These are phyloP conservation scores for Luehdorfia chinensis DNA, from an alignment of 1,140 invertebrate species.

Conservation along the genomic window DNA sequence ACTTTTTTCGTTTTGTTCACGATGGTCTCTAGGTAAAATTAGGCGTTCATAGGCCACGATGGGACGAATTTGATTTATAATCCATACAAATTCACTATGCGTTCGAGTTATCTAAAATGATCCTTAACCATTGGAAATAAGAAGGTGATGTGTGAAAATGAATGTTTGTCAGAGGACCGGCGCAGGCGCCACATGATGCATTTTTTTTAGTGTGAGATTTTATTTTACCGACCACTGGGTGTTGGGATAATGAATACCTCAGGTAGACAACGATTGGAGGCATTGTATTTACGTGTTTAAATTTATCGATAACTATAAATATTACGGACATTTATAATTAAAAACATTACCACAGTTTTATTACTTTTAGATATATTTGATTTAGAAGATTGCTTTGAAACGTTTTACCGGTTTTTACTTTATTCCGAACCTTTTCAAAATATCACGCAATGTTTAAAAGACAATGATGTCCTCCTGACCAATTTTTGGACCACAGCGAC, in stretches of 20 bases:
- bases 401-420: too few relatives aligned
- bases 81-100: constrained; percentile 8
- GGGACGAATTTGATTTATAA: constrained; percentile 65
- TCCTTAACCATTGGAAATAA: constrained; percentile 6
- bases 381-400: too few relatives aligned
- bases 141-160: background rate
- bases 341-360: constrained; percentile 5
- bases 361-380: constrained; percentile 7
- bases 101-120: background rate
- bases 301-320: constrained; percentile 17
- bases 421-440: too few relatives aligned
- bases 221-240: constrained; percentile 52
- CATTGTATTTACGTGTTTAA: constrained; percentile 13
- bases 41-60: constrained; percentile 43
- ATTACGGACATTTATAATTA: constrained; percentile 16
- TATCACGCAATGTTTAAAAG: too few relatives aligned
- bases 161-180: constrained; percentile 21
- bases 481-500: too few relatives aligned
- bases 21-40: too few relatives aligned
- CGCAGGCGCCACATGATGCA: constrained; percentile 58
- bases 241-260: constrained; percentile 37
- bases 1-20: too few relatives aligned
- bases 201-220: constrained; percentile 60
- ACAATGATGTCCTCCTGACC: too few relatives aligned
- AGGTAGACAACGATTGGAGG: constrained; percentile 31